Percentiles rank a stretch among this genome's conserved stretches.
Evolutionary conservation across 2,797 vertebrate species (phyloP).

Genomic region (Odontamblyopus rebecca): DNA sequence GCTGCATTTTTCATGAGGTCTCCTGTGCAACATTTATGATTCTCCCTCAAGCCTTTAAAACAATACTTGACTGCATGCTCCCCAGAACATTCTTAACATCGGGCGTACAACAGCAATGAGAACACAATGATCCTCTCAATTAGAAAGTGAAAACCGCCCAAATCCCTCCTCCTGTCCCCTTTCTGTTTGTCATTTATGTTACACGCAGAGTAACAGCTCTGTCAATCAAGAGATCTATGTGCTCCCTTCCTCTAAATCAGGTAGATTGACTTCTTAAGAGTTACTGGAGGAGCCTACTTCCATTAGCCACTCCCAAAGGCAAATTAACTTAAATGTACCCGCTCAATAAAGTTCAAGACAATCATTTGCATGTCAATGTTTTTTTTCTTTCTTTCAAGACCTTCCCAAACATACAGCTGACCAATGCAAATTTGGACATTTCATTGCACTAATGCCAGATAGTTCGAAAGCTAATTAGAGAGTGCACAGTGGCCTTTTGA

Average conservation of each 20-base stretch:
- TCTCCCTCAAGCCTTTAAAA: constrained; percentile 66
- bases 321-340: constrained; percentile 83
- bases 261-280: constrained; percentile 79
- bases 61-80: constrained; percentile 69
- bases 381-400: constrained; percentile 54
- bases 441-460: constrained; percentile 56
- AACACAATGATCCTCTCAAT: constrained; percentile 27
- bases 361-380: constrained; percentile 82
- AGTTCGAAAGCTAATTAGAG: constrained; percentile 59
- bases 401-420: constrained; percentile 71
- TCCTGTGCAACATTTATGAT: constrained; percentile 77
- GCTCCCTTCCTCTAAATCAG: constrained; percentile 79
- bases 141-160: constrained; percentile 24
- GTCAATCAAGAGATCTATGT: constrained; percentile 79
- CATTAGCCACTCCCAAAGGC: constrained; percentile 81
- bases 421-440: constrained; percentile 59
- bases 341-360: constrained; percentile 79
- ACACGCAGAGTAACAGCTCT: constrained; percentile 71
- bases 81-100: constrained; percentile 49
- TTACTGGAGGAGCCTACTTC: constrained; percentile 79
- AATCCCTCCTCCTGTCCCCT: constrained; percentile 27
- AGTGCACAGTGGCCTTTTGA: constrained; percentile 27
- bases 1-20: constrained; percentile 76
- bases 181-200: constrained; percentile 64
- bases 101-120: constrained; percentile 37